Evolutionary conservation across 1,140 invertebrate species (phyloP).

Genomic region (Colletes gigas): DNA sequence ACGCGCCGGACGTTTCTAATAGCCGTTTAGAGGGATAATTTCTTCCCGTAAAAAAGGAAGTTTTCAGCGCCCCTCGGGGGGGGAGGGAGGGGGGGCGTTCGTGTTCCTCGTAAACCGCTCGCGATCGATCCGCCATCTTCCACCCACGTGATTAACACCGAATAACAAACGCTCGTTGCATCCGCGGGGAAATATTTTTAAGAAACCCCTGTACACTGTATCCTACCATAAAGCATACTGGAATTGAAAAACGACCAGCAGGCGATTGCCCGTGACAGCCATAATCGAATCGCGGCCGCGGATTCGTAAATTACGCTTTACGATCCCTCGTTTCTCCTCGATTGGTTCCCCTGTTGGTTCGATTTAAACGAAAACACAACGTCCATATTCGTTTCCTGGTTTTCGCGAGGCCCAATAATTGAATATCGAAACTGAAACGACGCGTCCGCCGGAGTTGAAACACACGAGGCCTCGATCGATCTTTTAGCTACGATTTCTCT

Average conservation of each 20-base stretch:
- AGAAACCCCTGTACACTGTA: no score
- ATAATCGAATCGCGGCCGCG: background rate
- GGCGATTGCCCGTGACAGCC: background rate
- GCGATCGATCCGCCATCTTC: no score
- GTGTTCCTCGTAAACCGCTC: background rate
- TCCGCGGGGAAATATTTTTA: no score
- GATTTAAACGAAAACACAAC: conserved; percentile 36
- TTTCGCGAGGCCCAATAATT: conserved; percentile 72
- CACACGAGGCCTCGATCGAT: no score
- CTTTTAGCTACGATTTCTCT: no score
- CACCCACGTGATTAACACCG: no score
- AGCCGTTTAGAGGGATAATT: conserved; percentile 65
- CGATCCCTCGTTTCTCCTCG: conserved; percentile 13
- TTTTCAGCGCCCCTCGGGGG: no score
- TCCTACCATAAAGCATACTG: no score
- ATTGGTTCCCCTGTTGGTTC: conserved; percentile 25
- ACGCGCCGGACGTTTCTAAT: conserved; percentile 54
- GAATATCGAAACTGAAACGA: conserved; percentile 69
- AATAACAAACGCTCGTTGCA: no score
- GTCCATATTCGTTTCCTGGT: background rate
- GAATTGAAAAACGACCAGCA: background rate
- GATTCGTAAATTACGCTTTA: conserved; percentile 12
- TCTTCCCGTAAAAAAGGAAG: conserved; percentile 39
- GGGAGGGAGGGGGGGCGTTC: no score
- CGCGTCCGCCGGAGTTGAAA: conserved; percentile 7